These are phyloP conservation scores for Athene noctua DNA, from an alignment of 2,113 vertebrate species.

Conservation along the genomic window DNA sequence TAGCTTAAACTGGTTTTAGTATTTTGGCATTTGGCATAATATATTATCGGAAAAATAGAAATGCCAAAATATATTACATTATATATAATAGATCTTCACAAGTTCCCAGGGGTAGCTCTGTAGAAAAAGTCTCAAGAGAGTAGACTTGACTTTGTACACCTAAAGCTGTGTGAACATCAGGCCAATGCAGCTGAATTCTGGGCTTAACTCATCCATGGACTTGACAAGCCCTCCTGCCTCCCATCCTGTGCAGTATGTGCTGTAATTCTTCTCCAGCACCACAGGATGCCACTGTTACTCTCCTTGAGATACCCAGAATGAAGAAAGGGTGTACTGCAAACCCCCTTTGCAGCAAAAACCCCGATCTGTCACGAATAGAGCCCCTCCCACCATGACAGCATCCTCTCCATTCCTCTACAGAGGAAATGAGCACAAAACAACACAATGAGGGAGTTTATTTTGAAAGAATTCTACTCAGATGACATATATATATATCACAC, in stretches of 20 bases:
- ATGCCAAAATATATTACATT: too few species aligned
- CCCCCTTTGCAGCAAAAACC: background rate
- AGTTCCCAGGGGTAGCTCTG: accelerated
- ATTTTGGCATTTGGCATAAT: too few species aligned
- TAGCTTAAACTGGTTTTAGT: accelerated
- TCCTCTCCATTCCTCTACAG: background rate
- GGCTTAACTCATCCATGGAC: accelerated
- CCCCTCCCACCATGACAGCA: background rate
- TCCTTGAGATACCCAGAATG: background rate
- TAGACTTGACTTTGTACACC: background rate
- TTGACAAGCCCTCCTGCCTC: background rate
- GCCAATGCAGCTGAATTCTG: too few species aligned
- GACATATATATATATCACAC: accelerated
- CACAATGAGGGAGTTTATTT: background rate
- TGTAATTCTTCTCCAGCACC: background rate
- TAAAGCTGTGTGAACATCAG: accelerated
- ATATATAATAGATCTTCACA: background rate
- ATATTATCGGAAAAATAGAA: too few species aligned
- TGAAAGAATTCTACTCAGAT: background rate
- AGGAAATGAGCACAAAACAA: background rate
- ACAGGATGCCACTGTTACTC: conserved; percentile 29
- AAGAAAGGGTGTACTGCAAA: background rate
- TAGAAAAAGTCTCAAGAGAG: background rate
- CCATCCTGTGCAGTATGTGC: accelerated
- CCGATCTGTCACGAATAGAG: background rate